phyloP scores from a whole-genome alignment of 2,797 vertebrate genomes.

The Triplophysa bombifrons region DNA sequence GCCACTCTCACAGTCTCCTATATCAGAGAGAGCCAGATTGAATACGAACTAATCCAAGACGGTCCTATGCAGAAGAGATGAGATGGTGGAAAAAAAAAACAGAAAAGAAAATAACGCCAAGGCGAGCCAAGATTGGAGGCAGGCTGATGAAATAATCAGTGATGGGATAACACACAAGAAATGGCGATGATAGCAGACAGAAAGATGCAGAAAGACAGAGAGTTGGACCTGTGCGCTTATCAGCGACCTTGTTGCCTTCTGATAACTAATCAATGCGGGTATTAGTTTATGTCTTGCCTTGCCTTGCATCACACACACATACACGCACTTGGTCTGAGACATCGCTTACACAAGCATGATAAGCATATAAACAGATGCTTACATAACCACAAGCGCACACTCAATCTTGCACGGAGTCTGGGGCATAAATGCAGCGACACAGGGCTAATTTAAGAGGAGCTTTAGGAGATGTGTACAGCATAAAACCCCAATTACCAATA shows the following conservation, averaged over 20 bases:
- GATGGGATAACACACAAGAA: conserved; percentile 54
- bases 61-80: conserved; percentile 42
- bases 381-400: conserved; percentile 39
- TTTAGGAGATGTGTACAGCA: conserved; percentile 45
- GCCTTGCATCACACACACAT: not conserved
- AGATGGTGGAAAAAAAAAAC: conserved; percentile 55
- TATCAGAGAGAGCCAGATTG: conserved; percentile 63
- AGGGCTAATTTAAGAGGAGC: conserved; percentile 49
- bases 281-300: conserved; percentile 44
- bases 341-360: conserved; percentile 42
- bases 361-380: conserved; percentile 43
- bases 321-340: not conserved
- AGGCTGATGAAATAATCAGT: conserved; percentile 67
- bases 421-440: conserved; percentile 48
- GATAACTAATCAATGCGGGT: conserved; percentile 57
- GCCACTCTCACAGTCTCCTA: conserved; percentile 60
- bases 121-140: conserved; percentile 59
- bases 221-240: not conserved
- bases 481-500: conserved; percentile 55
- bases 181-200: conserved; percentile 61
- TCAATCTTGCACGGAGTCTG: conserved; percentile 13
- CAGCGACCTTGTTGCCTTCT: conserved; percentile 35
- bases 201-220: conserved; percentile 35
- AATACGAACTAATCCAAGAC: conserved; percentile 72
- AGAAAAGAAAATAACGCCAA: conserved; percentile 36